These are phyloP conservation scores for Drepanosiphum platanoidis DNA, from an alignment of 2,888 invertebrate species.

Conservation along the genomic window DNA sequence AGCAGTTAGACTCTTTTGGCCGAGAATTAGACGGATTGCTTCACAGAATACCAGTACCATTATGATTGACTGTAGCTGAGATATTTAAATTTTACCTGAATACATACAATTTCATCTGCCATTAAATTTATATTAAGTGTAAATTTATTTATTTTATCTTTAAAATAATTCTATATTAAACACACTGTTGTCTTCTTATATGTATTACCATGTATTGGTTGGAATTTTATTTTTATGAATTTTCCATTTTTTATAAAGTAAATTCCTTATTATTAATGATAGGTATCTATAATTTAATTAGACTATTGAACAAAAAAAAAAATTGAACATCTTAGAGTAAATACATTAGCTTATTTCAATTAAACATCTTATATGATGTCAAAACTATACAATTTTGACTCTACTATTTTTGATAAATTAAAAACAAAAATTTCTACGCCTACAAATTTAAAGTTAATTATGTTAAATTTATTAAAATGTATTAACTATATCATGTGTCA, in stretches of 20 bases:
- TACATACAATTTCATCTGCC: not conserved
- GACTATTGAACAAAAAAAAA: conserved; percentile 16
- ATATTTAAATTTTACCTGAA: conserved; percentile 15
- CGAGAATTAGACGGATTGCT: conserved; percentile 55
- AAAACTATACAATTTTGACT: not conserved
- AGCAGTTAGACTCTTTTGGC: conserved; percentile 50
- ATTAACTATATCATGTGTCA: conserved; percentile 36
- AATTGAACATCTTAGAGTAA: not conserved
- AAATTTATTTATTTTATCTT: conserved; percentile 18
- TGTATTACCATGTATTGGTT: not conserved
- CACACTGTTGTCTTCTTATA: conserved; percentile 33
- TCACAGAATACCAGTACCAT: conserved; percentile 57
- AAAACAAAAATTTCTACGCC: not conserved
- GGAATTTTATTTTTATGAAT: not conserved
- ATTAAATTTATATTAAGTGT: conserved; percentile 28
- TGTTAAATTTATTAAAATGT: conserved; percentile 7
- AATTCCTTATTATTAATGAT: not conserved
- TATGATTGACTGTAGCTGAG: conserved; percentile 59
- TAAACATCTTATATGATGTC: conserved; percentile 4
- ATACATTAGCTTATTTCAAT: too few species aligned
- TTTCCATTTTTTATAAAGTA: conserved; percentile 2
- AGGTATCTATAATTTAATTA: not conserved
- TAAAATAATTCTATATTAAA: conserved; percentile 22
- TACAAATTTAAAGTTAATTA: conserved; percentile 9
- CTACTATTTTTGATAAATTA: conserved; percentile 11